phyloP scores from a whole-genome alignment of 2,888 invertebrate genomes.

The Eretmocerus hayati region DNA sequence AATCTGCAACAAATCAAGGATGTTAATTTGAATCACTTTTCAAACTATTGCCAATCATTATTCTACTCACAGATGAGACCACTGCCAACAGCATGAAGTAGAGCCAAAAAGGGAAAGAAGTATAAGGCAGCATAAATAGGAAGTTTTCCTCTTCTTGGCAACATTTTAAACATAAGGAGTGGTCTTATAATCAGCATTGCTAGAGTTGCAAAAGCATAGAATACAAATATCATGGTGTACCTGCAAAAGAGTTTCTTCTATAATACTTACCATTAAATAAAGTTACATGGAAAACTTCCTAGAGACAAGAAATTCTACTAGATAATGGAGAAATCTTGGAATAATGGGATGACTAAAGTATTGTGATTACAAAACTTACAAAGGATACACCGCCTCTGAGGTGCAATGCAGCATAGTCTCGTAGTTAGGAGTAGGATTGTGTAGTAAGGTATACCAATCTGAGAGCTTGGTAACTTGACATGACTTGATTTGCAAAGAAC shows the following conservation, averaged over 20 bases:
- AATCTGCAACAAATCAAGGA: conserved; percentile 58
- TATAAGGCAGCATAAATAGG: conserved; percentile 92
- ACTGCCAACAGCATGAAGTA: conserved; percentile 81
- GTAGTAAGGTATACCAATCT: conserved; percentile 94
- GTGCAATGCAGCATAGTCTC: conserved; percentile 85
- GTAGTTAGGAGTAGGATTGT: conserved; percentile 92
- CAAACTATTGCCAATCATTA: conserved; percentile 4
- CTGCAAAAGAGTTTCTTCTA: conserved; percentile 60
- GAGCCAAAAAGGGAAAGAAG: conserved; percentile 81
- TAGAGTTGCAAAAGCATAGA: conserved; percentile 76
- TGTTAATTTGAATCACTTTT: conserved; percentile 2
- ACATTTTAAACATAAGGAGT: conserved; percentile 60
- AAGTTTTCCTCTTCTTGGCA: conserved; percentile 63
- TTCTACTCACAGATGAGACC: conserved; percentile 78
- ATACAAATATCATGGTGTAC: conserved; percentile 85
- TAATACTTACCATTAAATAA: no score
- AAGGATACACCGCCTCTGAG: conserved; percentile 94
- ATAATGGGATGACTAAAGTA: no score
- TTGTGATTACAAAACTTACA: conserved; percentile 75
- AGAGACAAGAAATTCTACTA: no score
- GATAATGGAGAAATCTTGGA: no score
- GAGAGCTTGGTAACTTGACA: conserved; percentile 75
- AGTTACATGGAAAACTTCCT: no score
- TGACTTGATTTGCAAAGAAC: conserved; percentile 66
- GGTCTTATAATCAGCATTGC: conserved; percentile 76